Evolutionary conservation across 2,113 vertebrate genomes (phyloP).

Genomic region (Scytalopus superciliaris): DNA sequence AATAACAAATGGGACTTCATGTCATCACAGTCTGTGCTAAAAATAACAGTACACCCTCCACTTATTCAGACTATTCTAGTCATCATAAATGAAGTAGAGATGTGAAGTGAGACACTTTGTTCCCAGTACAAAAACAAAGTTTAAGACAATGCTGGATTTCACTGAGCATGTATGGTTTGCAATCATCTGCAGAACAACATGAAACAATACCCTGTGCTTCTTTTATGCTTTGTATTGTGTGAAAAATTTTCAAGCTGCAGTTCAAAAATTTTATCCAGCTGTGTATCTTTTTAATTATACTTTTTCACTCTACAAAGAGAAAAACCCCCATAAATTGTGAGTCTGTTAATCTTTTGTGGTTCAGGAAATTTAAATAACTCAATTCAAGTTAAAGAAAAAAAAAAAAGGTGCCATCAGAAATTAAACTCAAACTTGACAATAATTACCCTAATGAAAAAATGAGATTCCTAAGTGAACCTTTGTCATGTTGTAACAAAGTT

Average conservation of each 20-base stretch:
- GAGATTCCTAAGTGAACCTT: neutral
- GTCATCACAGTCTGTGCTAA: neutral
- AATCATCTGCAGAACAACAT: neutral
- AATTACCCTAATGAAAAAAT: conserved; percentile 1
- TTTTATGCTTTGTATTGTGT: neutral
- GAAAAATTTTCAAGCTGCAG: neutral
- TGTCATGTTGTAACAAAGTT: neutral
- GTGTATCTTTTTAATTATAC: neutral
- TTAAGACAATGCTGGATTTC: neutral
- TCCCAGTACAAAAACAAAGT: neutral
- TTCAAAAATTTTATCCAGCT: neutral
- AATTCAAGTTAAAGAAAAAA: neutral
- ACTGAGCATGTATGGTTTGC: neutral
- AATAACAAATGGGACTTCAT: neutral
- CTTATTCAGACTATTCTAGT: neutral
- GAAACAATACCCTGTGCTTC: neutral
- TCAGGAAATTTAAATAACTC: neutral
- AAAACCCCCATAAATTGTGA: neutral
- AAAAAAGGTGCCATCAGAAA: neutral
- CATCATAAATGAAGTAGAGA: neutral
- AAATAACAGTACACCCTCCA: neutral
- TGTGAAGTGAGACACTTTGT: neutral
- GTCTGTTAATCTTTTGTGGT: neutral
- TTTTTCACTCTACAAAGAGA: neutral
- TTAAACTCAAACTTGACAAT: neutral